Evolutionary conservation across 2,113 vertebrate genomes (phyloP), one percentile per base, ranked within the genome.

Genomic region (Salvelinus sp.): DNA sequence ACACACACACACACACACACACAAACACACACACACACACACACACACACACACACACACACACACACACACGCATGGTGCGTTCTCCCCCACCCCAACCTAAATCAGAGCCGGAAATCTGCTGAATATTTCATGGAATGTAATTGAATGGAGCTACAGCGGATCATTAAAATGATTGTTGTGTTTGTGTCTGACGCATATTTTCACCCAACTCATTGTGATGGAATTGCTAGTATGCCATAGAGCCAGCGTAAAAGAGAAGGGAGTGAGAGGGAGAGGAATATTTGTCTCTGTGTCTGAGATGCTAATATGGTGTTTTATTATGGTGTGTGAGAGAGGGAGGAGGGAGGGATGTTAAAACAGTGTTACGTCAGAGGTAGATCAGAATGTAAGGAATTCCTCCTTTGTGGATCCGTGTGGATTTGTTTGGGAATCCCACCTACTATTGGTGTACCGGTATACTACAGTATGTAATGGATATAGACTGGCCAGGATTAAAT

Each of bases 111-210:
- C 72, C 50, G 73, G 82, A 77, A 85, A 83, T 86, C 72, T 79
- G 69, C 77, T 93, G 87, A 92, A 92, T 91, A 92, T 92, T 92
- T 90, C 82, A 91, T 90, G 81, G 81, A 82, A 88, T 83, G 84
- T 91, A 90, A 91, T 90, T 89, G 81, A 91, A 89, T 72, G 73
- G 84, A 87, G 88, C 85, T 75, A 73, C 74, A 58, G 87, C 79
- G 85, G 73, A 75, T 33, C 90, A 91, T 91, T 93, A 90, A 90
- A 91, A 92, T 91, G 81, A 90, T 90, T 89, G 89, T 71, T 73
- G 82, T 92, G 87, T 91, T 91, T 91, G 88, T 89, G 82, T 86
- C 86, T 88, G 83, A 84, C 54, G 85, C 86, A 87, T 85, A 88
- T 88, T 88, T 88, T 85, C 85, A 85, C 50, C 81, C 86, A 91